These are phyloP conservation scores for Metopia argyrocephala DNA, from an alignment of 2,888 invertebrate species.

Conservation along the genomic window DNA sequence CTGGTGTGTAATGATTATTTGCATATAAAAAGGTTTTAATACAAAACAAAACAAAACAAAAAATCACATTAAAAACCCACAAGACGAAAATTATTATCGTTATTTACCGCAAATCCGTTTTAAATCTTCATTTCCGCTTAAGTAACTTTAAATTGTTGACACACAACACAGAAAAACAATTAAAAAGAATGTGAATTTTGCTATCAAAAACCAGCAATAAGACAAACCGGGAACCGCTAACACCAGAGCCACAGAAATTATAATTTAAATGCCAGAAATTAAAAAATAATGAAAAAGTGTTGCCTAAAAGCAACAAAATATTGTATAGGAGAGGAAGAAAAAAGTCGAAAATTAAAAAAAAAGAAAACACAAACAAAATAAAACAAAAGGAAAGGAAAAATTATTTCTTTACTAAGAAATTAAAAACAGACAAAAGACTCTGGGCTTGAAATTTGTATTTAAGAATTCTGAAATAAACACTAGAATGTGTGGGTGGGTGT, in stretches of 20 bases:
- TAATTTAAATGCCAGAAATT: constrained; percentile 52
- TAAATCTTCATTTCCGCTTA: constrained; percentile 30
- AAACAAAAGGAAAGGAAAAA: constrained; percentile 7
- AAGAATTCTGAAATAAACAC: constrained; percentile 15
- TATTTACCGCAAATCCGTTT: constrained; percentile 34
- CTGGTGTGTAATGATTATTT: background rate
- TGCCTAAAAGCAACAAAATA: constrained; percentile 41
- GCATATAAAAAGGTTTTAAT: background rate
- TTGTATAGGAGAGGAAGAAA: too few relatives aligned
- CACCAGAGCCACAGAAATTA: constrained; percentile 30
- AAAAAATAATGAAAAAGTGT: constrained; percentile 5
- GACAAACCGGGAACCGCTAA: background rate
- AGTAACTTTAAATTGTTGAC: background rate
- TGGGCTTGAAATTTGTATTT: constrained; percentile 24
- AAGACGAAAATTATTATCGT: constrained; percentile 4
- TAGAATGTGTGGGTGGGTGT: background rate
- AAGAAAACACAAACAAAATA: background rate
- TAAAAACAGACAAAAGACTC: background rate
- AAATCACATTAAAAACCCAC: background rate
- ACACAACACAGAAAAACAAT: background rate
- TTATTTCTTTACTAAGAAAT: constrained; percentile 19
- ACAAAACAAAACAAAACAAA: background rate
- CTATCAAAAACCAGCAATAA: background rate
- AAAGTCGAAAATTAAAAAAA: constrained; percentile 1
- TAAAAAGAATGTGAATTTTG: background rate